These are phyloP conservation scores for Rhyacichthys aspro DNA, from an alignment of 2,797 vertebrate genomes.

Conservation along the genomic window DNA sequence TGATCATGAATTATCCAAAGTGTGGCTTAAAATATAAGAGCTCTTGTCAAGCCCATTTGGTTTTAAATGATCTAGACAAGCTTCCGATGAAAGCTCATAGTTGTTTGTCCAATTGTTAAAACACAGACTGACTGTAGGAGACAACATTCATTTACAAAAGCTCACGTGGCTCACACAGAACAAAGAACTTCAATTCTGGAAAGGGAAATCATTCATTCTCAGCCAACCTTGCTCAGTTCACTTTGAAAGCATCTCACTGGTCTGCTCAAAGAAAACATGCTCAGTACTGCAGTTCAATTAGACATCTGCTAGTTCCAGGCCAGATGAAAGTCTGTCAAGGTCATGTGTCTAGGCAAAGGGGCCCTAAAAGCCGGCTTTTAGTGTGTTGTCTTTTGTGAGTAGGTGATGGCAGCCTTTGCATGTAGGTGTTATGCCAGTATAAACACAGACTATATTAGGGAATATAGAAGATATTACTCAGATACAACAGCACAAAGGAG, in stretches of 20 bases:
- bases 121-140: background rate
- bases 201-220: constrained; percentile 7
- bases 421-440: constrained; percentile 12
- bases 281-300: constrained; percentile 33
- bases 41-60: constrained; percentile 32
- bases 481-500: constrained; percentile 9
- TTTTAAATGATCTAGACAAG: constrained; percentile 14
- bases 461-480: constrained; percentile 18
- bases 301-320: constrained; percentile 35
- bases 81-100: background rate
- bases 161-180: constrained; percentile 13
- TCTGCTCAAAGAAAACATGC: constrained; percentile 16
- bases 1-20: constrained; percentile 31
- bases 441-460: constrained; percentile 32
- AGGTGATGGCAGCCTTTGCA: constrained; percentile 30
- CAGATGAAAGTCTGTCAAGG: constrained; percentile 28
- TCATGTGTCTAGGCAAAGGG: constrained; percentile 34
- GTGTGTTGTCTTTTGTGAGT: background rate
- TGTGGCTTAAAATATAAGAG: constrained; percentile 29
- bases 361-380: constrained; percentile 8
- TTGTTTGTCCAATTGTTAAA: constrained; percentile 16
- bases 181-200: background rate
- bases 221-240: constrained; percentile 2
- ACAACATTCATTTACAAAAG: constrained; percentile 12
- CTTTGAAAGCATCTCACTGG: background rate